Base-by-base conservation (phyloP, 2,797 vertebrate species). In the Spatula clypeata region DNA sequence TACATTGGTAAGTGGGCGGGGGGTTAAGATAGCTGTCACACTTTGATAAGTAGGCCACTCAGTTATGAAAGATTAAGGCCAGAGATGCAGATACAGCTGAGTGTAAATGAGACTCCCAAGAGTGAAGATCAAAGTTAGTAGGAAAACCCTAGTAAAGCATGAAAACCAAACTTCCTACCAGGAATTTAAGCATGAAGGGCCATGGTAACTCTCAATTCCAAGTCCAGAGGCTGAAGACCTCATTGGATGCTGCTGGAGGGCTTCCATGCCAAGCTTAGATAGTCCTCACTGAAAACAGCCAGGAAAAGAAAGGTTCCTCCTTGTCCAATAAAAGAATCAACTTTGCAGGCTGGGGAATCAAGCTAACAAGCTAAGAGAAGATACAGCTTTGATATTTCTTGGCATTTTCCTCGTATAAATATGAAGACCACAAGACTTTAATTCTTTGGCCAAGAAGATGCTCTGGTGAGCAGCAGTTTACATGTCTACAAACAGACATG, bases 91-190 rank as follows among this genome's bases (percentile, higher is more conserved):
- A 88, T 93, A 92, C 86, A 88, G 88, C 86, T 79, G 94, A 90
- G 95, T 81, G 91, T 77, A 82, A 96, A 95, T 84, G 93, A 95
- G 93, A 72, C 69, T 94, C 89, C 95, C 94, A 86, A 69, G 94
- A 91, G 89, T 61, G 92, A 94, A 80, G 91, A 94, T 96, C 95
- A 96, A 96, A 94, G 89, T 58, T 86, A 20, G 70, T 47, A 84
- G 90, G 89, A 62, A 95, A 96, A 76, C 85, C 88, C 58, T 61
- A 75, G 86, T 19, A 89, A 91, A 94, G 94, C 86, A 88, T 4
- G 71, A 69, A 95, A 94, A 47, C 72, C 94, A 86, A 97, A 94
- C 85, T 94, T 96, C 93, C 89, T 95, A 93, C 54, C 61, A 90
- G 87, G 85, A 93, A 79, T 36, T 66, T 36, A 18, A 65, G 73